phyloP scores from a whole-genome alignment of 1,140 invertebrate species.

The Leptoteleia sp. region DNA sequence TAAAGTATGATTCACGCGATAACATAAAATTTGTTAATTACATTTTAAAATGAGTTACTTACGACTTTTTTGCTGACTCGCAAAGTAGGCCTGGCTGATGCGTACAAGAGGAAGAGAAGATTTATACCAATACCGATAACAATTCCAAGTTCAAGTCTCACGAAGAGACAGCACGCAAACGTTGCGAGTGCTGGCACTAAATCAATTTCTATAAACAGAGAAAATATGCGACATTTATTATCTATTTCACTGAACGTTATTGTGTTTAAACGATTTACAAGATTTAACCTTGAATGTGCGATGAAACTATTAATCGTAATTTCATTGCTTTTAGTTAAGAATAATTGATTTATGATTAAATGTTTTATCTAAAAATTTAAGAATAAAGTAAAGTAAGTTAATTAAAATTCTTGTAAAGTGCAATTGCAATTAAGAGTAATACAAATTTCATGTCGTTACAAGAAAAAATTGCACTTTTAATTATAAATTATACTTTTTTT shows the following conservation, averaged over 20 bases:
- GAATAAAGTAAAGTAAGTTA: too few relatives aligned
- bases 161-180: slow-evolving; percentile 86
- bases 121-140: slow-evolving; percentile 88
- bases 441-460: too few relatives aligned
- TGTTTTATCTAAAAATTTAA: too few relatives aligned
- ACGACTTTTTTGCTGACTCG: slow-evolving; percentile 82
- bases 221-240: slow-evolving; percentile 15
- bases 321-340: too few relatives aligned
- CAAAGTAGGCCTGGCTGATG: slow-evolving; percentile 87
- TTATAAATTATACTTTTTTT: too few relatives aligned
- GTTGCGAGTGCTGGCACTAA: slow-evolving; percentile 85
- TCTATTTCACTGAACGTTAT: slow-evolving; percentile 9
- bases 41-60: slow-evolving; percentile 61
- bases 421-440: too few relatives aligned
- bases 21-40: not conserved
- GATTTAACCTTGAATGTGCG: not conserved
- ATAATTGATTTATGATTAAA: too few relatives aligned
- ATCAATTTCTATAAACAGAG: slow-evolving; percentile 86
- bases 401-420: too few relatives aligned
- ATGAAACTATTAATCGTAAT: not conserved
- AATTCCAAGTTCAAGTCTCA: slow-evolving; percentile 88
- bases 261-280: slow-evolving; percentile 3
- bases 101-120: slow-evolving; percentile 87
- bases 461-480: too few relatives aligned
- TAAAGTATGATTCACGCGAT: not conserved